phyloP scores from a whole-genome alignment of 2,888 invertebrate genomes.

The Trachelus iudaicus region DNA sequence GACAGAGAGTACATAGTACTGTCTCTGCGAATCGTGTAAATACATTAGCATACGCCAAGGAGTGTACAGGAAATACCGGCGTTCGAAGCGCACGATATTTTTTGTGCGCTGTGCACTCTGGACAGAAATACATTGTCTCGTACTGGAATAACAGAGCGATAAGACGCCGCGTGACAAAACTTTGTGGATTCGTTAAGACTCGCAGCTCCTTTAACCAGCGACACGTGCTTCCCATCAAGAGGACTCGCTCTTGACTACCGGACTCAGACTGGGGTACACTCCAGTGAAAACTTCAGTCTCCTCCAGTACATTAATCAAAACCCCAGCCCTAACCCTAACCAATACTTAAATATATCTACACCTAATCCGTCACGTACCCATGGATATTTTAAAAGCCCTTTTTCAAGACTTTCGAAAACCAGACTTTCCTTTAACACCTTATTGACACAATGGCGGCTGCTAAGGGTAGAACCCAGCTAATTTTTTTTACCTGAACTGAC shows the following conservation, averaged over 20 bases:
- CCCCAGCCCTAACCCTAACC: background rate
- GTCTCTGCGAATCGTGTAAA: constrained; percentile 17
- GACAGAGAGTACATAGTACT: background rate
- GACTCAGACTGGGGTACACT: no score
- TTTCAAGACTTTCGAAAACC: no score
- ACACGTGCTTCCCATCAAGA: constrained; percentile 1
- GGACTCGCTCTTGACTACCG: no score
- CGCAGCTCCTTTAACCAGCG: background rate
- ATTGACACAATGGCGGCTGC: no score
- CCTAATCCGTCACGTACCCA: no score
- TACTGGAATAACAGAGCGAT: background rate
- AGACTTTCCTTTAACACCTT: no score
- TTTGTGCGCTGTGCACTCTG: background rate
- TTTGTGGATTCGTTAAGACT: background rate
- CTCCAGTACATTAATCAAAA: constrained; percentile 11
- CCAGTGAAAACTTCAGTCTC: background rate
- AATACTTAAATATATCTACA: no score
- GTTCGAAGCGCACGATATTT: constrained; percentile 34
- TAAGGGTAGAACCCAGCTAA: no score
- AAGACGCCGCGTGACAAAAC: background rate
- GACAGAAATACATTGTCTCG: background rate
- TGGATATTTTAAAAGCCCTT: no score
- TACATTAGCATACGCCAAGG: constrained; percentile 35
- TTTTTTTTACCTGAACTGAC: no score
- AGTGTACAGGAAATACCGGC: constrained; percentile 38